phyloP scores from a whole-genome alignment of 2,888 invertebrate genomes.

The Barypeithes pellucidus region DNA sequence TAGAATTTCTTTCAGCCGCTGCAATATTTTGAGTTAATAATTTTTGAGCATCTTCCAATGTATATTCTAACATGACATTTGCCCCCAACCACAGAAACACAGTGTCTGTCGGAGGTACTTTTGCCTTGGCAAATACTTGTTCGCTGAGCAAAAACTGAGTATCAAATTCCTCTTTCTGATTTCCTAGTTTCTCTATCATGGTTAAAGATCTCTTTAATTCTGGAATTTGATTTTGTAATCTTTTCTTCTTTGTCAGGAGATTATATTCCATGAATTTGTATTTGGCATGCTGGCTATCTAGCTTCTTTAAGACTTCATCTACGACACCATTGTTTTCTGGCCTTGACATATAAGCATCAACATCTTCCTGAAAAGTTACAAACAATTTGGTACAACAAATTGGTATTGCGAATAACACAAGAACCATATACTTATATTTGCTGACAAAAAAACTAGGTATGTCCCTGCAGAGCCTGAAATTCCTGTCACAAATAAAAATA shows the following conservation, averaged over 20 bases:
- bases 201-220: constrained; percentile 92
- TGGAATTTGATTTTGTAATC: constrained; percentile 94
- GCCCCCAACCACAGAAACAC: constrained; percentile 91
- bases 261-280: constrained; percentile 98
- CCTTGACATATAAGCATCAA: constrained; percentile 91
- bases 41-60: constrained; percentile 90
- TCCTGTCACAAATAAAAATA: too few relatives aligned
- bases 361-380: constrained; percentile 85
- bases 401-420: too few relatives aligned
- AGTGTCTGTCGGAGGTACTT: constrained; percentile 90
- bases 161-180: constrained; percentile 85
- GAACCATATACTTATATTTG: too few relatives aligned
- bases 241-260: constrained; percentile 87
- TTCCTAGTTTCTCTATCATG: constrained; percentile 91
- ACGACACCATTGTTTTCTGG: constrained; percentile 88
- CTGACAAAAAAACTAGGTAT: too few relatives aligned
- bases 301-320: constrained; percentile 86
- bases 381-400: too few relatives aligned
- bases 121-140: constrained; percentile 86
- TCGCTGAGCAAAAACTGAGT: constrained; percentile 95
- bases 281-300: constrained; percentile 96
- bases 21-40: constrained; percentile 88
- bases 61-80: constrained; percentile 98
- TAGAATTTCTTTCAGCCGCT: constrained; percentile 87
- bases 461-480: too few relatives aligned